These are phyloP conservation scores for Cheirogaleus major DNA, from an alignment of 2,797 vertebrate genomes.

Conservation along the genomic window DNA sequence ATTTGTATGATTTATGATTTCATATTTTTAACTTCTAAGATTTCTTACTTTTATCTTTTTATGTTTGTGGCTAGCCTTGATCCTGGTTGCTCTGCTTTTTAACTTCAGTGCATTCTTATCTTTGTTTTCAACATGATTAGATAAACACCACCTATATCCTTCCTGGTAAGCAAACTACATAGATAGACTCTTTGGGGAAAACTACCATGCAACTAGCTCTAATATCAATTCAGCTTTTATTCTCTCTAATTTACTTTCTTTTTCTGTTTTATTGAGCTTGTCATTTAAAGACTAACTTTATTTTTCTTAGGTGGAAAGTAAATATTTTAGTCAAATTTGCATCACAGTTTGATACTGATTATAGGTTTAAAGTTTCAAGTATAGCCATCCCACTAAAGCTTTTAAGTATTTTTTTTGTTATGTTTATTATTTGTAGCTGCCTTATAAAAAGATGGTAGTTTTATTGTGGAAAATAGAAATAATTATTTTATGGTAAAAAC, in stretches of 20 bases:
- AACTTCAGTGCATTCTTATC: not conserved
- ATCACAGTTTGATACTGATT: not conserved
- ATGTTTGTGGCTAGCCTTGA: not conserved
- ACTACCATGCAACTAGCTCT: not conserved
- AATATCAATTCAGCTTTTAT: not conserved
- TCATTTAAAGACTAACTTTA: not conserved
- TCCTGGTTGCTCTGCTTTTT: not conserved
- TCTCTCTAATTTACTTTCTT: not conserved
- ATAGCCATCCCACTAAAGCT: not conserved
- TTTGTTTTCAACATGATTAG: not conserved
- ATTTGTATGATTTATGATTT: not conserved
- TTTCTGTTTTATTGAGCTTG: not conserved
- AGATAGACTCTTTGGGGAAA: not conserved
- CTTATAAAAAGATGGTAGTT: not conserved
- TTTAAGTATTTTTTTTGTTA: not conserved
- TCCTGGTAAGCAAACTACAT: not conserved
- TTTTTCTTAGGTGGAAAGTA: not conserved
- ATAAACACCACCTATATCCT: not conserved
- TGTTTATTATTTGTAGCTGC: not conserved
- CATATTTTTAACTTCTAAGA: not conserved
- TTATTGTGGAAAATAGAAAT: not conserved
- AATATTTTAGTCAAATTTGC: not conserved
- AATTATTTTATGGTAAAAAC: not conserved
- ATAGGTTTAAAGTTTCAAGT: not conserved
- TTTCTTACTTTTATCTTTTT: not conserved